Base-by-base conservation (phyloP, 1,140 invertebrate genomes). In the Drosophila setifemur region DNA sequence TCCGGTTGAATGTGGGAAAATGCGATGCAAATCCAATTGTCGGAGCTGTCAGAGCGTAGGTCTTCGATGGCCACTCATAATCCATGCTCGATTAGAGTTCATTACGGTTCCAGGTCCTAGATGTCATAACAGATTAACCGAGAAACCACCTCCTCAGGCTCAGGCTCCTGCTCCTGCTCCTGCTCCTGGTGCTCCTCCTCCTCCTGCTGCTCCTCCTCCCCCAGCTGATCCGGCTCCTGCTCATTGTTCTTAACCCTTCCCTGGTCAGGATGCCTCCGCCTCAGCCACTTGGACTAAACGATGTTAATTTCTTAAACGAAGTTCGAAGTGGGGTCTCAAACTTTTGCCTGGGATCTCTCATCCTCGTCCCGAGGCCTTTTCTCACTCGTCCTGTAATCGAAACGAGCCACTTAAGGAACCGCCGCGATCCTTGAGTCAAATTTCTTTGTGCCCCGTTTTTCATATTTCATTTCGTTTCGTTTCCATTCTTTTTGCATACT, bases 71-170 rank as follows among this genome's bases (percentile, higher is more conserved):
- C 57, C 70, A 86, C 79, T 85, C 79, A 85, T 85, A 86, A 63
- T 47, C 64, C 81, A 75, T 55, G 79, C 81, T 79, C 79, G 81
- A 85, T 85, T 85, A 58, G 81, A 74, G 79, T 68, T 85, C 79
- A 85, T 86, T 85, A 78, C 61, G 60, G 37, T 66, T 37, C 47
- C 58, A 57, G 42, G 61, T 71, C 76, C 79, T 85, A 85, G 79
- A 85, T 85, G 79, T 85, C 79, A 85, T 71, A 85, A 85, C 79
- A 85, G 79, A 85, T 85, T 85, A 85, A 85, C 70, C 45, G 58
- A 48, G 71, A 53, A 79, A 68, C 58, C 52, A 53, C 71, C 35
- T 28, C 37, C 67, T 31, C 25, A n/a, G n/a, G n/a, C n/a, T n/a
- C n/a, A n/a, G n/a, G n/a, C 29, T 4, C 26, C 39, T 16, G 39